These are phyloP conservation scores for Drosophila willistoni DNA, from an alignment of 1,140 invertebrate species.

Conservation along the genomic window DNA sequence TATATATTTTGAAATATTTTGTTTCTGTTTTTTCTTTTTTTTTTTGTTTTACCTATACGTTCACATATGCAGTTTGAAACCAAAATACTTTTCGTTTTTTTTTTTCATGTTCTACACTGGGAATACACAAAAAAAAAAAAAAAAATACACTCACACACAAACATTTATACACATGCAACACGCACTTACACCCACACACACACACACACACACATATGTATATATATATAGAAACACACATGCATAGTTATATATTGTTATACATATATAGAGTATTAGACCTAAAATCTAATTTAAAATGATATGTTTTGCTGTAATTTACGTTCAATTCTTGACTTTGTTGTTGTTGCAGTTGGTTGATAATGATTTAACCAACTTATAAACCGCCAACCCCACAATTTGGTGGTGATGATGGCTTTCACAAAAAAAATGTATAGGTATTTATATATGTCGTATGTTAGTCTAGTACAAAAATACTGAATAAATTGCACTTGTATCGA, in stretches of 20 bases:
- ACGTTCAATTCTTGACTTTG: constrained; percentile 35
- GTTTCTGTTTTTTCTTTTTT: background rate
- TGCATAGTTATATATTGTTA: constrained; percentile 48
- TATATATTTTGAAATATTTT: constrained; percentile 16
- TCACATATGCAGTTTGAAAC: constrained; percentile 78
- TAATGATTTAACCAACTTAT: background rate
- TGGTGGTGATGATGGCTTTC: background rate
- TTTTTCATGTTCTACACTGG: constrained; percentile 6
- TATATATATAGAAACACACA: constrained; percentile 22
- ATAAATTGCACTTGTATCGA: constrained; percentile 71
- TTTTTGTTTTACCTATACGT: constrained; percentile 67
- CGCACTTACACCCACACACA: background rate
- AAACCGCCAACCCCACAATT: background rate
- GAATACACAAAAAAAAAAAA: constrained; percentile 49
- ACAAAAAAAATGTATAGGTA: background rate
- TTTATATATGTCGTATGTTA: constrained; percentile 17
- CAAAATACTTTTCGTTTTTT: constrained; percentile 49
- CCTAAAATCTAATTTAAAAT: constrained; percentile 64
- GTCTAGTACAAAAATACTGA: constrained; percentile 79
- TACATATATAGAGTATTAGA: constrained; percentile 34
- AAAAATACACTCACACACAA: constrained; percentile 21
- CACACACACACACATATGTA: background rate
- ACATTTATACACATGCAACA: background rate
- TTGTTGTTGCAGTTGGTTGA: background rate
- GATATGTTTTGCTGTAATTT: constrained; percentile 74